phyloP scores from a whole-genome alignment of 2,888 invertebrate genomes.

The Rhagonycha fulva region DNA sequence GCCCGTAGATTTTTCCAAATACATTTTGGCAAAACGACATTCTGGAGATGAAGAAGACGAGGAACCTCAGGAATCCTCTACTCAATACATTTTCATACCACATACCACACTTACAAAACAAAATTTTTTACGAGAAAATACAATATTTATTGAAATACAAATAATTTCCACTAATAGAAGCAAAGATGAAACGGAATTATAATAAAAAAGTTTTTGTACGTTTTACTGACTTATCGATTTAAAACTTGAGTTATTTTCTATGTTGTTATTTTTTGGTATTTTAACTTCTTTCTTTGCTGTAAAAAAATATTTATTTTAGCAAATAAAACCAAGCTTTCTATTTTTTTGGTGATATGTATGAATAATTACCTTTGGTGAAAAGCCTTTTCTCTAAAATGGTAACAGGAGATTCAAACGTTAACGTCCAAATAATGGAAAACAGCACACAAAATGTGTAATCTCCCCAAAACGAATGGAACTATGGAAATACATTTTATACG shows the following conservation, averaged over 20 bases:
- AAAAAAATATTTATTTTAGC: neutral
- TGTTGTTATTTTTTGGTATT: neutral
- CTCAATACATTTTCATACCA: slow-evolving; percentile 69
- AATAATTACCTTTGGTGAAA: slow-evolving; percentile 13
- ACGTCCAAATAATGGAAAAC: slow-evolving; percentile 52
- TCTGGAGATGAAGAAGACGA: slow-evolving; percentile 54
- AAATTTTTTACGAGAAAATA: slow-evolving; percentile 63
- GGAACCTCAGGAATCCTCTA: slow-evolving; percentile 54
- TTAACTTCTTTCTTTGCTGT: neutral
- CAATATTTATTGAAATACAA: slow-evolving; percentile 64
- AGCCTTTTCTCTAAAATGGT: slow-evolving; percentile 54
- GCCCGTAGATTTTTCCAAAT: slow-evolving; percentile 68
- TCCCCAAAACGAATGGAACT: slow-evolving; percentile 55
- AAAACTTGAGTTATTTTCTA: neutral
- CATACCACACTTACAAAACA: slow-evolving; percentile 65
- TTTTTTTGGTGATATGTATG: neutral
- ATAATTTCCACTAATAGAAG: slow-evolving; percentile 41
- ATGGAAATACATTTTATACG: slow-evolving; percentile 22
- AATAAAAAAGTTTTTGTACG: neutral
- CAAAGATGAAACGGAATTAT: slow-evolving; percentile 35
- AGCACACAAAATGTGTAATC: slow-evolving; percentile 52
- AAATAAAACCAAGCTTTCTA: neutral
- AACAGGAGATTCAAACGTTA: slow-evolving; percentile 58
- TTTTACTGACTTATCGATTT: neutral
- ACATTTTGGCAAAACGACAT: slow-evolving; percentile 61